phyloP scores from a whole-genome alignment of 2,797 vertebrate genomes.

The Alauda arvensis region DNA sequence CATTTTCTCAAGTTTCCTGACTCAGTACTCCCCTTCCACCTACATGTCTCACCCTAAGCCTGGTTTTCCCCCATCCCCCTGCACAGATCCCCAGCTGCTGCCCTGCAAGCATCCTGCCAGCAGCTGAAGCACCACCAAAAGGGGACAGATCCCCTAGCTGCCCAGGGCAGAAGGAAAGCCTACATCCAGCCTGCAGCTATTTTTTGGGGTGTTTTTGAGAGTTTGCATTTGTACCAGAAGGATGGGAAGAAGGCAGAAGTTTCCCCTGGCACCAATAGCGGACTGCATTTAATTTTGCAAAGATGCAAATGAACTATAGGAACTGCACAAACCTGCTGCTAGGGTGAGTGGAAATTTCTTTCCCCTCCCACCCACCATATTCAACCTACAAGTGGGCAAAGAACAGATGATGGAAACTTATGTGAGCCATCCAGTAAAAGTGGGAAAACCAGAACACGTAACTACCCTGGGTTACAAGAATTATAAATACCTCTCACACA shows the following conservation, averaged over 20 bases:
- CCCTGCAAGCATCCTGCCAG: not conserved
- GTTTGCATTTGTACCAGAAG: not conserved
- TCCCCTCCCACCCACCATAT: not conserved
- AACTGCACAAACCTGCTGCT: slow-evolving; percentile 7
- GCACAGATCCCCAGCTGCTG: not conserved
- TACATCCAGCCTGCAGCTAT: not conserved
- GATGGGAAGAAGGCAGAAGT: not conserved
- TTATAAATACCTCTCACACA: not conserved
- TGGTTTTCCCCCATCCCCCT: not conserved
- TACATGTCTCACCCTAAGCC: not conserved
- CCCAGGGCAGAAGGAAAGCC: not conserved
- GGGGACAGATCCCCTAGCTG: not conserved
- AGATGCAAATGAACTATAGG: not conserved
- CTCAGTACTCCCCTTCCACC: not conserved
- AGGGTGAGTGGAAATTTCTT: not conserved
- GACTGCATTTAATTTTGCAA: not conserved
- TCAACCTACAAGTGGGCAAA: not conserved
- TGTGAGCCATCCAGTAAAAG: not conserved
- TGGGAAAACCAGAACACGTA: not conserved
- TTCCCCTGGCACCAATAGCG: not conserved
- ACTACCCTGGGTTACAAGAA: not conserved
- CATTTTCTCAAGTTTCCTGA: not conserved
- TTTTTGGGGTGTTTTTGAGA: not conserved
- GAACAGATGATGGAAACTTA: not conserved
- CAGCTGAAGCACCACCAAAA: not conserved